Conservation (phyloP, 2,797 vertebrate genomes). For the Gymnopithys bicolor region DNA sequence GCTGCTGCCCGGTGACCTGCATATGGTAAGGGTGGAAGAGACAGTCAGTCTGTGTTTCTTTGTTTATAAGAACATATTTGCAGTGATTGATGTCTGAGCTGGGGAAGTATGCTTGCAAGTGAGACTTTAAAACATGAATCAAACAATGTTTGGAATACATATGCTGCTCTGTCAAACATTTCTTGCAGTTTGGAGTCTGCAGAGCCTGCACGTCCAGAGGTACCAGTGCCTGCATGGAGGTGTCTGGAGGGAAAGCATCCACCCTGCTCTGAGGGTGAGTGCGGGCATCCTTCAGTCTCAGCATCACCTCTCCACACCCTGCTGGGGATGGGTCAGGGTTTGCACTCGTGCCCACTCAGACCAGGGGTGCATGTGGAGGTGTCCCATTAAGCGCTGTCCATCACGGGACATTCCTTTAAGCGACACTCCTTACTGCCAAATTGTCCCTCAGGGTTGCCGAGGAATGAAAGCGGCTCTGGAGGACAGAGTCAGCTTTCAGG, state of each 20-base stretch:
- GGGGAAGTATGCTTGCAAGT: constrained; percentile 78
- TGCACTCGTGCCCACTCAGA: rapidly evolving
- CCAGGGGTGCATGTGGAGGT: not conserved
- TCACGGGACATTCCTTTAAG: constrained; percentile 33
- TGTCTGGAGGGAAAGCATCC: constrained; percentile 23
- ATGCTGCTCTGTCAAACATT: constrained; percentile 77
- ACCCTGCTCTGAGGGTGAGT: not conserved
- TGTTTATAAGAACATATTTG: constrained; percentile 80
- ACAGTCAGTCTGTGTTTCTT: constrained; percentile 76
- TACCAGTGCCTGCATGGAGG: constrained; percentile 47
- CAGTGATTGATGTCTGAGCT: constrained; percentile 78
- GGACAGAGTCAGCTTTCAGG: constrained; percentile 41
- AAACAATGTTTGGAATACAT: constrained; percentile 83
- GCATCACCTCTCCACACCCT: not conserved
- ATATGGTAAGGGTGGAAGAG: constrained; percentile 59
- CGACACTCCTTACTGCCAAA: constrained; percentile 33
- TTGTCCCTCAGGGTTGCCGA: not conserved
- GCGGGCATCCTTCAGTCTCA: not conserved
- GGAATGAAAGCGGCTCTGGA: constrained; percentile 19
- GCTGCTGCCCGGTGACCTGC: constrained; percentile 54
- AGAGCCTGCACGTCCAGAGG: constrained; percentile 57
- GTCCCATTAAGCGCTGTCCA: constrained; percentile 16
- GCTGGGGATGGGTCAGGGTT: not conserved
- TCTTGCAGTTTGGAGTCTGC: constrained; percentile 76
- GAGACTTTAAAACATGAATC: constrained; percentile 81